Evolutionary conservation across 2,797 vertebrate genomes (phyloP).

Genomic region (Chloroceryle inda): DNA sequence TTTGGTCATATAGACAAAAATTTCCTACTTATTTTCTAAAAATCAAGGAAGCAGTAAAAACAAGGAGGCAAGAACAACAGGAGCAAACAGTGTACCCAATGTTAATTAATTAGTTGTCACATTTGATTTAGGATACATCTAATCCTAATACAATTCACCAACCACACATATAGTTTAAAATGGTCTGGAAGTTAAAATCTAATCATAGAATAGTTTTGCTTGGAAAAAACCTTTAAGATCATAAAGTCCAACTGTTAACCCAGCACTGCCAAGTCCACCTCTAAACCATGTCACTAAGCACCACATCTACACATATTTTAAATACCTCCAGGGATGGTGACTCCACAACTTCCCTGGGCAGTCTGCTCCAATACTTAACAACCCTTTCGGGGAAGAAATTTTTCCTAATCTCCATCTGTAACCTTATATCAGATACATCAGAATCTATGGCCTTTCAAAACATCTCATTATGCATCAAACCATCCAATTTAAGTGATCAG

Average conservation of each 20-base stretch:
- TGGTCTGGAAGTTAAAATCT: not conserved
- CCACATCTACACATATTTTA: not conserved
- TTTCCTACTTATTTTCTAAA: not conserved
- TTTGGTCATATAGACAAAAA: not conserved
- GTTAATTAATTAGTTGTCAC: not conserved
- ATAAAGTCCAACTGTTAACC: not conserved
- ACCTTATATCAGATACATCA: not conserved
- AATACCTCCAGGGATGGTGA: no score
- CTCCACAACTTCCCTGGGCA: no score
- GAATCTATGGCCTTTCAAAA: rapidly evolving
- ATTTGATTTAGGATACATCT: not conserved
- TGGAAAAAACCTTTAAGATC: not conserved
- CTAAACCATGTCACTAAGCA: not conserved
- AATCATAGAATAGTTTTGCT: not conserved
- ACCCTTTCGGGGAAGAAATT: no score
- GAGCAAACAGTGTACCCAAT: not conserved
- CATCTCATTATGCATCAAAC: not conserved
- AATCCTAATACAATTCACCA: not conserved
- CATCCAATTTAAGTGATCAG: not conserved
- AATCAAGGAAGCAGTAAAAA: not conserved
- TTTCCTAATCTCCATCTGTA: not conserved
- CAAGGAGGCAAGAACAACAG: not conserved
- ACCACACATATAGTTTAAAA: not conserved
- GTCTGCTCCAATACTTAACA: no score
- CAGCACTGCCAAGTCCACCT: not conserved